Evolutionary conservation across 35 echinoderm and acorn worm genomes (phyloP), one percentile per base, ranked within the genome.

Genomic region (Hemicentrotus pulcherrimus): DNA sequence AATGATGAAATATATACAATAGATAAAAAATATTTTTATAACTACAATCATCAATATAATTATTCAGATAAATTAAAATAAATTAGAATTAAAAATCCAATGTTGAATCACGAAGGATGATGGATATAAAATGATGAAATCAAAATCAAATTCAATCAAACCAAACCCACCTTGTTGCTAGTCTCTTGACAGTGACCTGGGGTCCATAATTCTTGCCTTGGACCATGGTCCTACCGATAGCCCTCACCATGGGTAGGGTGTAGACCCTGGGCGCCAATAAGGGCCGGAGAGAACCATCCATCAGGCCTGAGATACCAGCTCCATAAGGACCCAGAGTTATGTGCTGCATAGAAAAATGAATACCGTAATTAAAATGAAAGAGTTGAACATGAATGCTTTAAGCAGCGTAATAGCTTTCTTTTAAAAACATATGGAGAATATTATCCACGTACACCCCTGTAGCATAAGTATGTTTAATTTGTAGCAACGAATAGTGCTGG

Each of bases 141-240:
- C 61, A 78, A 78, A 78, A 59, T 14, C 24, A n/a, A n/a, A 78
- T 41, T 41, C 1, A n/a, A 78, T 28, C 7, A n/a, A 28, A 28
- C 7, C 15, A 28, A 58, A 4, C 32, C 32, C 95, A 92, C 98
- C 98, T 98, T 95, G 98, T 99, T 86, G 98, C 98, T 12, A 99
- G 91, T 94, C 98, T 97, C 94, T 98, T 99, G 31, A 99, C 98
- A 18, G 98, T 99, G 4, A 99, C 97, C 41, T 99, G 98, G 24
- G 98, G 98, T 28, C 98, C 98, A 94, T 99, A 99, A 90, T 99
- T 99, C 92, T 99, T 99, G 9, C 98, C 98, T 91, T 99, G 98
- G 6, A 99, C 98, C 98, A 99, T 99, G 65, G 98, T 99, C 91
- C 98, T 95, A 32, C 98, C 98, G 45, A 99, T 97, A 30, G 98